These are phyloP conservation scores for Maconellicoccus hirsutus DNA, from an alignment of 1,140 invertebrate genomes.

Conservation along the genomic window DNA sequence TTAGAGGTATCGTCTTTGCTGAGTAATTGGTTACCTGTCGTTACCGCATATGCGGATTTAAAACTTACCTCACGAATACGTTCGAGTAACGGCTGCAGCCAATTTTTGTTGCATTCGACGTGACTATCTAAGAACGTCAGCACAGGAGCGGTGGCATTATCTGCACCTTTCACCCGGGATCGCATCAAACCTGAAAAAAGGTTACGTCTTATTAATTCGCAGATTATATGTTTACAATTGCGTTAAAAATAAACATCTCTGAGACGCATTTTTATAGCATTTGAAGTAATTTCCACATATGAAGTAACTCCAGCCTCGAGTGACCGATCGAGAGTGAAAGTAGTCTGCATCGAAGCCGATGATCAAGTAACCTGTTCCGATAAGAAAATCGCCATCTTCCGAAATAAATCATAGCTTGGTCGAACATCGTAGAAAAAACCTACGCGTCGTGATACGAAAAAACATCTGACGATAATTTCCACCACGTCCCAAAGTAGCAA, in stretches of 20 bases:
- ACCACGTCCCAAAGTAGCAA: no score
- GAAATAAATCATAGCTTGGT: neutral
- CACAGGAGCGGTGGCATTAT: constrained; percentile 76
- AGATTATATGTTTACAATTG: neutral
- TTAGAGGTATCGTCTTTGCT: neutral
- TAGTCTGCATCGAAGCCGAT: neutral
- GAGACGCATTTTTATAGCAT: no score
- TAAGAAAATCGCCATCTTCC: neutral
- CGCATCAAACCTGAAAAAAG: constrained; percentile 53
- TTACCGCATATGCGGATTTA: neutral
- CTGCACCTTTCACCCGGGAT: constrained; percentile 74
- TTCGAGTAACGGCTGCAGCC: constrained; percentile 89
- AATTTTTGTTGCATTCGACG: constrained; percentile 90
- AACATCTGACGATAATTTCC: no score
- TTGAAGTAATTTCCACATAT: no score
- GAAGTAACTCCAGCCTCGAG: neutral
- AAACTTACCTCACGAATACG: constrained; percentile 62
- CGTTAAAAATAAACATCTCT: neutral
- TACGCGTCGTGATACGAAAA: no score
- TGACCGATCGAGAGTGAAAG: neutral
- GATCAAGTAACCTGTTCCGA: neutral
- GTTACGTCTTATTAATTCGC: neutral
- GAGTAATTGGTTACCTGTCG: neutral
- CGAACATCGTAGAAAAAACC: no score
- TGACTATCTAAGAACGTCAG: constrained; percentile 96